Base-by-base conservation (phyloP, 2,113 vertebrate species). In the Eudorcas thomsonii region DNA sequence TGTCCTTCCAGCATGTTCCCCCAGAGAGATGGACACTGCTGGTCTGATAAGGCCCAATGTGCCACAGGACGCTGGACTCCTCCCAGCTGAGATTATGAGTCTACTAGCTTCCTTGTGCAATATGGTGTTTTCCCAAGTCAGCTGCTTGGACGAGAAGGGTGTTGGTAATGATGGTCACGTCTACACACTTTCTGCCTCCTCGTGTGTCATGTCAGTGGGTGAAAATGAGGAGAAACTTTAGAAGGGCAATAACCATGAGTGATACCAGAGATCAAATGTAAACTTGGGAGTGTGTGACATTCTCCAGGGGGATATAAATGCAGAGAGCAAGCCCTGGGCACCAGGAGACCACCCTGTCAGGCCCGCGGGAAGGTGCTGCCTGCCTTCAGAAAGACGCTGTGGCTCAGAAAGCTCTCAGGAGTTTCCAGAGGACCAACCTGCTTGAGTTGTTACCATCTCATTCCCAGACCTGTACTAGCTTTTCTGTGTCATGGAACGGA, bases 261-360 rank as follows among this genome's bases (percentile, higher is more conserved):
- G 17, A 59, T 3, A n/a, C 23, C 4, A 59, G 28, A 33, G 60
- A 55, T 88, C 55, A 25, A 11, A 9, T 23, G 26, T 60, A 36
- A 90, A 78, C 39, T 36, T 78, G 60, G 71, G 59, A 39, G 28
- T 48, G 7, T 48, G 11, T 43, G 74, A 50, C 14, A n/a, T 48
- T 12, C 28, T 36, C 39, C 33, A 62, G 19, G n/a, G 25, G 26
- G 5, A 23, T 1, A 0, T 2, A 30, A n/a, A 8, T 7, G 45
- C 16, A 74, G 28, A 25, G 4, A 57, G n/a, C 13, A 36, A 67
- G n/a, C 48, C 36, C 39, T n/a, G 23, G 7, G 13, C 14, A 7
- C 48, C 16, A 48, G 26, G n/a, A 64, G 8, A 16, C 87, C 39
- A 21, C 15, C 21, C 13, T 7, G 1, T 30, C 39, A 14, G 45